Evolutionary conservation across 1,140 invertebrate genomes (phyloP).

Genomic region (Drosophila lini): DNA sequence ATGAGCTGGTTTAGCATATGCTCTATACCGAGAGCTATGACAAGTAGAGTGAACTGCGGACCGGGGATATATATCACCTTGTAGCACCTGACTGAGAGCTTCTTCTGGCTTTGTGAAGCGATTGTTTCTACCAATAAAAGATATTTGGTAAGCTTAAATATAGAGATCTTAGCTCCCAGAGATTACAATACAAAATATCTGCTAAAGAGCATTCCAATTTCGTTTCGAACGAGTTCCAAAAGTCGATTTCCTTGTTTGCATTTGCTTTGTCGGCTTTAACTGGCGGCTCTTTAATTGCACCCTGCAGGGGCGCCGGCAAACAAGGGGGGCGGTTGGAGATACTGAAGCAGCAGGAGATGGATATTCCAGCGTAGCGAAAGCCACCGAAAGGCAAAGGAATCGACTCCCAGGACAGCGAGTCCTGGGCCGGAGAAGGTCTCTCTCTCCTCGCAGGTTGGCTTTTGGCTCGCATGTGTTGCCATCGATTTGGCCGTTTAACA

Average conservation of each 20-base stretch:
- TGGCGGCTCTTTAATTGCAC: constrained; percentile 50
- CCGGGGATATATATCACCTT: not conserved
- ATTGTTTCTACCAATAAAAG: not conserved
- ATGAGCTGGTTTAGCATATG: constrained; percentile 34
- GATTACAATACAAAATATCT: no score
- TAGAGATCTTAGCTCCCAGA: not conserved
- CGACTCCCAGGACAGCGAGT: constrained; percentile 24
- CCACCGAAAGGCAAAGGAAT: constrained; percentile 31
- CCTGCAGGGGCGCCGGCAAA: constrained; percentile 8
- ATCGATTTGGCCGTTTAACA: constrained; percentile 81
- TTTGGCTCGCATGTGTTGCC: constrained; percentile 70
- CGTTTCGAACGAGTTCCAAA: not conserved
- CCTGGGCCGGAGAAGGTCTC: not conserved
- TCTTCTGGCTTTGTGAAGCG: not conserved
- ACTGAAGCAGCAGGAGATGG: constrained; percentile 14
- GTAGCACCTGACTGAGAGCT: not conserved
- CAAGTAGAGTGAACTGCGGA: not conserved
- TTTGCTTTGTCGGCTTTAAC: constrained; percentile 51
- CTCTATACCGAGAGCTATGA: constrained; percentile 4
- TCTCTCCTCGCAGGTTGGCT: constrained; percentile 2
- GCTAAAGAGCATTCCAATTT: not conserved
- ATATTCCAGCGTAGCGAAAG: constrained; percentile 16
- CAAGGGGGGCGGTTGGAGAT: not conserved
- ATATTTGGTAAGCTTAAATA: no score
- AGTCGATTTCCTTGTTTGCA: constrained; percentile 41